Conservation (phyloP, 2,888 invertebrate species). For the Tuberolachnus salignus region DNA sequence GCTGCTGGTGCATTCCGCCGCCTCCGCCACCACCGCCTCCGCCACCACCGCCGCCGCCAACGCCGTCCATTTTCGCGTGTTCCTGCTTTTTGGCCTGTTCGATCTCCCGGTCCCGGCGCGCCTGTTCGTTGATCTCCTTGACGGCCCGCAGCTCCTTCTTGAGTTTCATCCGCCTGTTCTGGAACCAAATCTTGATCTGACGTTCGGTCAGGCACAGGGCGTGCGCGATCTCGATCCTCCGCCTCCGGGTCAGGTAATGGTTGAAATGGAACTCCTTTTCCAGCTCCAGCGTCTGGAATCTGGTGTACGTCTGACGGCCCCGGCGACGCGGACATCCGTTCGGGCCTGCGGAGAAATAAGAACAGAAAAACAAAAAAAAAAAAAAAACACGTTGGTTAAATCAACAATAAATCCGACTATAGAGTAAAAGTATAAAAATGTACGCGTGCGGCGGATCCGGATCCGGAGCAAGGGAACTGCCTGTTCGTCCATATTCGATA, state of each 20-base stretch:
- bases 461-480: too few relatives aligned
- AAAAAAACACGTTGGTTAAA: conserved; percentile 1
- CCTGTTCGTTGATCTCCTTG: conserved; percentile 94
- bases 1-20: conserved; percentile 57
- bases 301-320: conserved; percentile 96
- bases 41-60: conserved; percentile 67
- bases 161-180: conserved; percentile 68
- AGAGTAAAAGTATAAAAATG: too few relatives aligned
- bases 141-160: conserved; percentile 63
- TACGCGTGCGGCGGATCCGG: not conserved
- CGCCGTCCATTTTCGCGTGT: conserved; percentile 74
- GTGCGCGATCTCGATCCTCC: conserved; percentile 96
- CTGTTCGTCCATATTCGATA: too few relatives aligned
- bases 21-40: conserved; percentile 59
- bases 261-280: conserved; percentile 99
- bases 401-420: not conserved
- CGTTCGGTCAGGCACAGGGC: conserved; percentile 93
- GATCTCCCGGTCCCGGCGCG: conserved; percentile 86
- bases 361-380: not conserved
- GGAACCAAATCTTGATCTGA: conserved; percentile 97
- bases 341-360: conserved; percentile 81
- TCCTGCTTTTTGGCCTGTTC: conserved; percentile 91
- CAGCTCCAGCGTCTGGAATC: conserved; percentile 96
- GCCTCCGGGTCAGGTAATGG: conserved; percentile 93
- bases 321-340: conserved; percentile 93